These are phyloP conservation scores for Hipposideros larvatus DNA, from an alignment of 2,797 vertebrate genomes.

Conservation along the genomic window DNA sequence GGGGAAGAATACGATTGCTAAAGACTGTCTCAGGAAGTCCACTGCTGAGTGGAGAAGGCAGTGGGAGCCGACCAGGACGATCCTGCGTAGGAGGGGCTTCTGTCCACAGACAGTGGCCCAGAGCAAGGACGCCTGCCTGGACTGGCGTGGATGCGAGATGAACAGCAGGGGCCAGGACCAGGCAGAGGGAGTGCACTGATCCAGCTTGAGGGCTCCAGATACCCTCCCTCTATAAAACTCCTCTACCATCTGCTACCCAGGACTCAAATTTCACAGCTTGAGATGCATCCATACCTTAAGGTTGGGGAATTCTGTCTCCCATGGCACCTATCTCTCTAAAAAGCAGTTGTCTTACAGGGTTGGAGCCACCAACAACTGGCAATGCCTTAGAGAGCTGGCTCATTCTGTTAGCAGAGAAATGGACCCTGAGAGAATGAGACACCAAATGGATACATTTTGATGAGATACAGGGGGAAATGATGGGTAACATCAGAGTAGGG, in stretches of 20 bases:
- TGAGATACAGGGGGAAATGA: rapidly evolving
- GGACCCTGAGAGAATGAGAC: neutral
- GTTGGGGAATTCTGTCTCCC: neutral
- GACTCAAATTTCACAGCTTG: neutral
- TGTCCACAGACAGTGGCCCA: rapidly evolving
- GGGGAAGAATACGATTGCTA: neutral
- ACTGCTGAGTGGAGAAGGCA: neutral
- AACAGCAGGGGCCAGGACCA: neutral
- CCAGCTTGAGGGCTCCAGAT: rapidly evolving
- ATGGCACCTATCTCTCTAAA: neutral
- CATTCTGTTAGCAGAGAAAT: neutral
- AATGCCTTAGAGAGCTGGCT: no score
- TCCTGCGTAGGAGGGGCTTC: rapidly evolving
- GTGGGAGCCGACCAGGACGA: rapidly evolving
- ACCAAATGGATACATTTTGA: rapidly evolving
- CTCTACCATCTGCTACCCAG: neutral
- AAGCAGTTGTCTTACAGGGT: neutral
- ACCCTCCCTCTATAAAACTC: neutral
- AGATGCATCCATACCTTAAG: neutral
- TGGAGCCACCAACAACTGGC: rapidly evolving
- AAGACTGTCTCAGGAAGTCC: neutral
- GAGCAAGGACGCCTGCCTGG: rapidly evolving
- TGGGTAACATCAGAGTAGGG: rapidly evolving
- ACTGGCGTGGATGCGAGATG: rapidly evolving
- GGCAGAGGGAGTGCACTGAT: no score